Conservation (phyloP, 2,888 invertebrate species). For the Tipula helvola region DNA sequence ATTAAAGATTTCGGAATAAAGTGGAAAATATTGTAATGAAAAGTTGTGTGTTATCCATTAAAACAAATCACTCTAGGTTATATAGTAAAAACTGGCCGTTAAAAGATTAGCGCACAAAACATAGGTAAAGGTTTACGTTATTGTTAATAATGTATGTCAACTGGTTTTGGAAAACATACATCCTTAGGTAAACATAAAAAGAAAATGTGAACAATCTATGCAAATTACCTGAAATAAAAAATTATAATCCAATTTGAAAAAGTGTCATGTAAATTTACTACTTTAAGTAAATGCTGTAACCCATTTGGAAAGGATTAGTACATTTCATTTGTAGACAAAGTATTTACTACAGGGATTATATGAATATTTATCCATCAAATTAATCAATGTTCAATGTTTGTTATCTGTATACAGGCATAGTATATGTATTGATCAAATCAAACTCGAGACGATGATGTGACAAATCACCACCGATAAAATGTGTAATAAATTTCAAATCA, state of each 20-base stretch:
- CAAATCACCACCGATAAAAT: neutral
- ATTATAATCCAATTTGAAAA: neutral
- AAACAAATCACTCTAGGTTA: neutral
- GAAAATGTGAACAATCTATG: neutral
- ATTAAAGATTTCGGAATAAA: neutral
- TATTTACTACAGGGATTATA: neutral
- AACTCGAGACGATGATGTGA: neutral
- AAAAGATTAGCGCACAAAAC: neutral
- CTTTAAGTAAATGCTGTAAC: neutral
- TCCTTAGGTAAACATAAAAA: neutral
- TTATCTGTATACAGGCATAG: neutral
- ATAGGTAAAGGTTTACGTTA: neutral
- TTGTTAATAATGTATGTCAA: neutral
- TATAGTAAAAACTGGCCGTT: neutral
- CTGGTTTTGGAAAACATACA: neutral
- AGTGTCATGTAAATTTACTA: neutral
- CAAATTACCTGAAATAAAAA: neutral
- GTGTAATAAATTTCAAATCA: too few relatives aligned
- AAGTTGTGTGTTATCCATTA: neutral
- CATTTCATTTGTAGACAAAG: neutral
- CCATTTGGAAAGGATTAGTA: neutral
- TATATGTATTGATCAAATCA: neutral
- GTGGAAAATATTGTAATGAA: neutral
- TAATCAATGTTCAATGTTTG: neutral
- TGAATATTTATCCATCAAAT: neutral